phyloP scores from a whole-genome alignment of 2,113 vertebrate species.

The Dicentrarchus labrax region DNA sequence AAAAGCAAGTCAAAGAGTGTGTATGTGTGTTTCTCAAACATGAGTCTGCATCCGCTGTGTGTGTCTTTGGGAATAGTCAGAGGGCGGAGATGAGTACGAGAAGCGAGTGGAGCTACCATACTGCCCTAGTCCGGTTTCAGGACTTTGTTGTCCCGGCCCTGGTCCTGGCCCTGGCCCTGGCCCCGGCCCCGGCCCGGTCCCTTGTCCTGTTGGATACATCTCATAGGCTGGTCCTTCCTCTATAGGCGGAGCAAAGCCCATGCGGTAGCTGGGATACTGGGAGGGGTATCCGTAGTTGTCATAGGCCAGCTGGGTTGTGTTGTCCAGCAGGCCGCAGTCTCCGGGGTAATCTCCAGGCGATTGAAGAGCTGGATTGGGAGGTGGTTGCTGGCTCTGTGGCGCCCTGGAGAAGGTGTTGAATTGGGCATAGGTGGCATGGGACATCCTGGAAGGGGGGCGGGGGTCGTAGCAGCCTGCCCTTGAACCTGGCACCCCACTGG shows the following conservation, averaged over 20 bases:
- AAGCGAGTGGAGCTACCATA: conserved; percentile 89
- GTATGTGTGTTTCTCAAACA: conserved; percentile 84
- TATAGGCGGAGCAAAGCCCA: conserved; percentile 89
- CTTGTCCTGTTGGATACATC: conserved; percentile 85
- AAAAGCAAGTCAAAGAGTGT: conserved; percentile 40
- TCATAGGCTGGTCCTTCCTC: conserved; percentile 86
- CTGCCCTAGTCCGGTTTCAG: conserved; percentile 86
- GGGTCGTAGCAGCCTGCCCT: conserved; percentile 88
- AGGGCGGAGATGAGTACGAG: conserved; percentile 94
- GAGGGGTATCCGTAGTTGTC: conserved; percentile 90
- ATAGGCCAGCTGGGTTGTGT: conserved; percentile 88
- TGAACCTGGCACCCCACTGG: conserved; percentile 68
- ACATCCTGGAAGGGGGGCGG: conserved; percentile 90
- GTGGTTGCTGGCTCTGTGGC: conserved; percentile 74
- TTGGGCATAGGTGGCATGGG: conserved; percentile 94
- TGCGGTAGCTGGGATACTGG: conserved; percentile 87
- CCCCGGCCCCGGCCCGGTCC: conserved; percentile 67
- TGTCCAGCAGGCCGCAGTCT: conserved; percentile 86
- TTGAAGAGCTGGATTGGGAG: conserved; percentile 73
- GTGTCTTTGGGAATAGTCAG: conserved; percentile 94
- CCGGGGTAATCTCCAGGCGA: conserved; percentile 82
- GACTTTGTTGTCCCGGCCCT: conserved; percentile 67
- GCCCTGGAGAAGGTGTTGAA: conserved; percentile 89
- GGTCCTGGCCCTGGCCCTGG: conserved; percentile 69
- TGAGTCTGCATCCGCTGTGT: conserved; percentile 99